Evolutionary conservation across 2,113 vertebrate genomes (phyloP).

Genomic region (Gorilla gorilla): DNA sequence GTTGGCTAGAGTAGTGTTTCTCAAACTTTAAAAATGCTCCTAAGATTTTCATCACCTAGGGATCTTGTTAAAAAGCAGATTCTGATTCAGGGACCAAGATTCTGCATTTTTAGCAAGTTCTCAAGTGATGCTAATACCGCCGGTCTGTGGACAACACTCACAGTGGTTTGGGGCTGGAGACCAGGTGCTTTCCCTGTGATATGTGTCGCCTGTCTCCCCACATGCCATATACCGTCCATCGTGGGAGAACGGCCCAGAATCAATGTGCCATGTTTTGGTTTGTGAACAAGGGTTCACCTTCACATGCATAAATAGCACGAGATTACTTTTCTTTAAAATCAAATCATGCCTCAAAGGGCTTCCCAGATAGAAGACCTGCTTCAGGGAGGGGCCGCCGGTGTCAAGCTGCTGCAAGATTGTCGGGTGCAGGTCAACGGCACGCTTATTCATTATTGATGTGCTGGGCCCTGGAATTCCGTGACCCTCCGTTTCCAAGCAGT

Average conservation of each 20-base stretch:
- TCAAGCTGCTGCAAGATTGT: fast-evolving
- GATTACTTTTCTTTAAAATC: background rate
- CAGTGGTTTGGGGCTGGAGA: background rate
- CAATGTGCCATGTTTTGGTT: fast-evolving
- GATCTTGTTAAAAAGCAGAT: conserved; percentile 80
- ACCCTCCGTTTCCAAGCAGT: background rate
- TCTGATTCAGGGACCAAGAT: conserved; percentile 77
- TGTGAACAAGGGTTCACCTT: too few species aligned
- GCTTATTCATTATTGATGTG: fast-evolving
- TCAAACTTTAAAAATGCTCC: background rate
- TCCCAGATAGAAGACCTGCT: fast-evolving
- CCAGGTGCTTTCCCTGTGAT: background rate
- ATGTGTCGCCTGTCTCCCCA: background rate
- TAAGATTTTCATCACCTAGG: conserved; percentile 72
- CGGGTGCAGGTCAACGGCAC: fast-evolving
- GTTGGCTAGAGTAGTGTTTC: background rate
- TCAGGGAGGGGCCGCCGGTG: fast-evolving
- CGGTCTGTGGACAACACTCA: background rate
- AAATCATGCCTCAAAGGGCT: background rate
- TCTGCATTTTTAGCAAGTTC: conserved; percentile 80
- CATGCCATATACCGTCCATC: fast-evolving
- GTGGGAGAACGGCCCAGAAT: fast-evolving
- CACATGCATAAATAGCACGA: too few species aligned
- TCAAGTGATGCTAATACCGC: conserved; percentile 69
- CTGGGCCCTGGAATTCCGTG: background rate